Conservation (phyloP, 2,888 invertebrate genomes). For the Epirrhoe alternata region DNA sequence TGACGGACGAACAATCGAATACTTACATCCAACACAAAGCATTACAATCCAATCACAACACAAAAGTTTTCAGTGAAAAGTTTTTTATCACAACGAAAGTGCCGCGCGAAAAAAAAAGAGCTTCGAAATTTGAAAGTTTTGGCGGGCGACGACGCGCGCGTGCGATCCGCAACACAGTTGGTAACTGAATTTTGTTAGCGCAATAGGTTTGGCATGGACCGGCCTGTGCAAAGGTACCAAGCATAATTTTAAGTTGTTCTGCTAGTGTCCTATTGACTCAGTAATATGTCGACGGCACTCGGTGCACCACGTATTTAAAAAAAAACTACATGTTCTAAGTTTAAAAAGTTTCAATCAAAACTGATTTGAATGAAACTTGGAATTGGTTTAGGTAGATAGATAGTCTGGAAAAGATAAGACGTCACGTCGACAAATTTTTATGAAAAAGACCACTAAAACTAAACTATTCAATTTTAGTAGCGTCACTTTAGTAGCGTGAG, state of each 20-base stretch:
- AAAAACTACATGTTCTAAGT: neutral
- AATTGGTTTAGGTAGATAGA: too few relatives aligned
- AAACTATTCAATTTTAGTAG: too few relatives aligned
- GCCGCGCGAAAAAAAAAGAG: slow-evolving; percentile 52
- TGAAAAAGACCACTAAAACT: too few relatives aligned
- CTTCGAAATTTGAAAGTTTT: slow-evolving; percentile 75
- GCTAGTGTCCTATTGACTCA: slow-evolving; percentile 34
- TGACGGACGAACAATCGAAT: slow-evolving; percentile 76
- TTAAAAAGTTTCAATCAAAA: neutral
- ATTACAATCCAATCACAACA: slow-evolving; percentile 74
- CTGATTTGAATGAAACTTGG: too few relatives aligned
- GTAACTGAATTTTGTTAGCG: slow-evolving; percentile 81
- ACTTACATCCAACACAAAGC: slow-evolving; percentile 80
- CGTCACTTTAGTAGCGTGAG: too few relatives aligned
- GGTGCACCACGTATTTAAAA: slow-evolving; percentile 1
- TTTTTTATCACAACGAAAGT: slow-evolving; percentile 39
- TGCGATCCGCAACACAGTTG: slow-evolving; percentile 70
- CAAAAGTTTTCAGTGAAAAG: slow-evolving; percentile 49
- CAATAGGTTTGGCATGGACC: slow-evolving; percentile 65
- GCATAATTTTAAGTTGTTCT: slow-evolving; percentile 46
- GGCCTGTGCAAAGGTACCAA: slow-evolving; percentile 72
- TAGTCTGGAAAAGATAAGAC: too few relatives aligned
- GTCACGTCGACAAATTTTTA: too few relatives aligned
- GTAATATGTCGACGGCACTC: slow-evolving; percentile 22
- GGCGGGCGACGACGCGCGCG: slow-evolving; percentile 79